Evolutionary conservation across 2,888 invertebrate species (phyloP).

Genomic region (Heliconius cydno): DNA sequence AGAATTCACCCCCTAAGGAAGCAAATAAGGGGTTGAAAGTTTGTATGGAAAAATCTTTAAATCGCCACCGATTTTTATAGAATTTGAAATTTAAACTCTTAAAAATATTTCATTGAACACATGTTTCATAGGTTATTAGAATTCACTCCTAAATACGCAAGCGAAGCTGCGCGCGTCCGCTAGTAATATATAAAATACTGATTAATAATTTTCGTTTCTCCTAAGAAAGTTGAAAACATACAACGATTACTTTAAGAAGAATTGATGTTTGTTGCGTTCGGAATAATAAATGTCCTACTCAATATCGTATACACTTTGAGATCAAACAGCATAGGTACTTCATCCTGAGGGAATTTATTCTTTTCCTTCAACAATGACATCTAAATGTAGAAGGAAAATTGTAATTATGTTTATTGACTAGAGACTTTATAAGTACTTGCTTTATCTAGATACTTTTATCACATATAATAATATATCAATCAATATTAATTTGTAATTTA

Average conservation of each 20-base stretch:
- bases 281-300: slow-evolving; percentile 7
- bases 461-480: not conserved
- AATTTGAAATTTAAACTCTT: too few species aligned
- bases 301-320: not conserved
- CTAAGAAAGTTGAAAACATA: too few species aligned
- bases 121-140: too few species aligned
- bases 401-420: not conserved
- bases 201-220: too few species aligned
- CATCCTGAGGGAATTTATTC: slow-evolving; percentile 10
- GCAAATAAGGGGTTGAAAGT: too few species aligned
- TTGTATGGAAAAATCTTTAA: too few species aligned
- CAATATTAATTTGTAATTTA: not conserved
- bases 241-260: not conserved
- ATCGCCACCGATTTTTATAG: too few species aligned
- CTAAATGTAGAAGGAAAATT: not conserved
- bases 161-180: too few species aligned
- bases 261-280: not conserved
- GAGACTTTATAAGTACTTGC: not conserved
- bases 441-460: not conserved
- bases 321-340: not conserved
- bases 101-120: too few species aligned
- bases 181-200: too few species aligned
- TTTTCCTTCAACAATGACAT: slow-evolving; percentile 12
- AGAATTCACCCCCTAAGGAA: too few species aligned
- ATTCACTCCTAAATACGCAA: too few species aligned